Conservation (phyloP, 2,797 vertebrate species). For the Pterois miles region DNA sequence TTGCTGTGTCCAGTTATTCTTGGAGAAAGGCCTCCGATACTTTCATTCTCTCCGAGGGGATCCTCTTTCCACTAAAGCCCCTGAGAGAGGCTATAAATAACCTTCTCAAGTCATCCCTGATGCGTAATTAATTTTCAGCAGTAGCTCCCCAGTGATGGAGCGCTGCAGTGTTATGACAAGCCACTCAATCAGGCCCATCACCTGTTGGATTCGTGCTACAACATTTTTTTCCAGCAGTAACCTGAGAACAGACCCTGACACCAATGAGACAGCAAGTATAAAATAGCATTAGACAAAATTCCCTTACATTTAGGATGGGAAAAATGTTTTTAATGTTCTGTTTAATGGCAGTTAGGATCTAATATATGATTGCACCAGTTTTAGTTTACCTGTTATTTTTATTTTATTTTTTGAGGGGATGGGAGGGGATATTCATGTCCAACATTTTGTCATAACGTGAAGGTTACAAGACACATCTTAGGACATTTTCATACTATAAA, state of each 20-base stretch:
- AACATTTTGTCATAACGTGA: too few relatives aligned
- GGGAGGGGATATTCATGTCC: too few relatives aligned
- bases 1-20: constrained; percentile 36
- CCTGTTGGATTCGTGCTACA: constrained; percentile 72
- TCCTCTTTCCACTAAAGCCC: constrained; percentile 58
- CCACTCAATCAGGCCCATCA: constrained; percentile 70
- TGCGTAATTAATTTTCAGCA: constrained; percentile 78
- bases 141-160: constrained; percentile 43
- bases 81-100: constrained; percentile 74
- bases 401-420: too few relatives aligned
- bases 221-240: constrained; percentile 74
- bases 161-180: constrained; percentile 72
- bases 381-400: background rate
- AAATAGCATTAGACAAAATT: constrained; percentile 11
- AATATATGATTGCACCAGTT: background rate
- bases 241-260: constrained; percentile 42
- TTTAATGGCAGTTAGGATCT: background rate
- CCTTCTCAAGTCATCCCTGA: constrained; percentile 64
- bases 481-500: background rate
- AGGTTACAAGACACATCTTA: background rate
- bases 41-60: constrained; percentile 43
- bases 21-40: constrained; percentile 35
- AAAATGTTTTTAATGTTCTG: background rate
- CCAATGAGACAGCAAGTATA: constrained; percentile 36
- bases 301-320: background rate